A percentile compares a stretch with the other conserved stretches of the same genome.
Evolutionary conservation across 1,140 invertebrate genomes (phyloP).

Genomic region (Danaus melanippus): DNA sequence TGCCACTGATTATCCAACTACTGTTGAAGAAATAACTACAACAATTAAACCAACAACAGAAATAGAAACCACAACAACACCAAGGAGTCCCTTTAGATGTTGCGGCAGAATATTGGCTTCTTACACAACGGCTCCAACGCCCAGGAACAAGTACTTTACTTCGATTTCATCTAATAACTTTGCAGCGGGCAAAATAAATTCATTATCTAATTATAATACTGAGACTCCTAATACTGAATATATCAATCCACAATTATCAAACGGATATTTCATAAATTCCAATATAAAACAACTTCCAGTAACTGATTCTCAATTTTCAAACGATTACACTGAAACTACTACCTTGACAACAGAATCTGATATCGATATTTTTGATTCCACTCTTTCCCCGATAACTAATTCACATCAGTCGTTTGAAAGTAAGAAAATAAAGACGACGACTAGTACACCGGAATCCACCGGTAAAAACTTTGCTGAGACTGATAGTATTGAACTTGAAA

Average conservation of each 20-base stretch:
- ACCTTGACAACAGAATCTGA: conserved; percentile 59
- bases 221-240: conserved; percentile 36
- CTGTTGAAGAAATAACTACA: conserved; percentile 36
- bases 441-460: conserved; percentile 33
- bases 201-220: conserved; percentile 25
- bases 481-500: conserved; percentile 63
- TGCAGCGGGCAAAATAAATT: conserved; percentile 30
- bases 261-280: too few relatives aligned
- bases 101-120: conserved; percentile 65
- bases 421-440: conserved; percentile 51
- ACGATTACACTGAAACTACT: conserved; percentile 51
- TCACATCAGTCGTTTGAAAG: conserved; percentile 50
- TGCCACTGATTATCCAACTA: conserved; percentile 48
- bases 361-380: conserved; percentile 38
- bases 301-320: conserved; percentile 28
- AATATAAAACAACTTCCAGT: conserved; percentile 12
- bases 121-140: conserved; percentile 49
- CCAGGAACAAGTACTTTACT: conserved; percentile 34
- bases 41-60: conserved; percentile 37
- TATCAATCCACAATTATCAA: too few relatives aligned
- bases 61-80: conserved; percentile 27
- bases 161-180: conserved; percentile 41
- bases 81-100: conserved; percentile 54
- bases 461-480: conserved; percentile 49
- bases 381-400: conserved; percentile 34